A percentile compares a stretch with the other conserved stretches of the same genome.
Conservation (phyloP, 2,888 invertebrate species). For the Cephus nigrinus region DNA sequence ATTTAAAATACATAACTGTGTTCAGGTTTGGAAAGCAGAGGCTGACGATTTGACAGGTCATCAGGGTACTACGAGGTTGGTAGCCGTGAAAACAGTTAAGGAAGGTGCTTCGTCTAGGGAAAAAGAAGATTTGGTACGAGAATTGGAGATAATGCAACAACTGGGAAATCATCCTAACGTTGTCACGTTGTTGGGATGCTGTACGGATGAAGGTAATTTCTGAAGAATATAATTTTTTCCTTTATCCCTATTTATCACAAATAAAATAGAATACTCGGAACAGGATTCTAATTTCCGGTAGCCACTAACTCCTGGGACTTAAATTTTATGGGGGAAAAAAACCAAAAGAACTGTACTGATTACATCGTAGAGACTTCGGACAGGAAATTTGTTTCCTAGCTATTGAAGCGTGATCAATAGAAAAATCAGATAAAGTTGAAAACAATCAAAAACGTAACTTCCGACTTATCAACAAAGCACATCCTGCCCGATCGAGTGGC, state of each 20-base stretch:
- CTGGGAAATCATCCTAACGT: constrained; percentile 86
- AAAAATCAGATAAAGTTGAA: not conserved
- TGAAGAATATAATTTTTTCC: not conserved
- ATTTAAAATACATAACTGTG: not conserved
- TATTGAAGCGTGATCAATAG: not conserved
- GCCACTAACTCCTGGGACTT: not conserved
- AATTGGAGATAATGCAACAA: constrained; percentile 84
- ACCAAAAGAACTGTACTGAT: not conserved
- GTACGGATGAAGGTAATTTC: constrained; percentile 80
- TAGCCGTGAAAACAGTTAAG: constrained; percentile 88
- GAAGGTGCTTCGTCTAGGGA: constrained; percentile 83
- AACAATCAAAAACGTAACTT: not conserved
- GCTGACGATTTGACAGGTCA: constrained; percentile 83
- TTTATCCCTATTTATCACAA: not conserved
- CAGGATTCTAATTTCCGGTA: not conserved
- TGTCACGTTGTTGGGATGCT: constrained; percentile 83
- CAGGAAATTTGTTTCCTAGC: not conserved
- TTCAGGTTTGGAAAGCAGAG: constrained; percentile 85
- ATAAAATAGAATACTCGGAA: not conserved
- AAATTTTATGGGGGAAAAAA: constrained; percentile 2
- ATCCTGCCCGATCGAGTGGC: not conserved
- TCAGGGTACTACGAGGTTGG: constrained; percentile 80
- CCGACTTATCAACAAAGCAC: not conserved
- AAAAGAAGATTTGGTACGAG: constrained; percentile 79
- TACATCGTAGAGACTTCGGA: not conserved